Evolutionary conservation across 2,888 invertebrate species (phyloP).

Genomic region (Parnassius orleans): DNA sequence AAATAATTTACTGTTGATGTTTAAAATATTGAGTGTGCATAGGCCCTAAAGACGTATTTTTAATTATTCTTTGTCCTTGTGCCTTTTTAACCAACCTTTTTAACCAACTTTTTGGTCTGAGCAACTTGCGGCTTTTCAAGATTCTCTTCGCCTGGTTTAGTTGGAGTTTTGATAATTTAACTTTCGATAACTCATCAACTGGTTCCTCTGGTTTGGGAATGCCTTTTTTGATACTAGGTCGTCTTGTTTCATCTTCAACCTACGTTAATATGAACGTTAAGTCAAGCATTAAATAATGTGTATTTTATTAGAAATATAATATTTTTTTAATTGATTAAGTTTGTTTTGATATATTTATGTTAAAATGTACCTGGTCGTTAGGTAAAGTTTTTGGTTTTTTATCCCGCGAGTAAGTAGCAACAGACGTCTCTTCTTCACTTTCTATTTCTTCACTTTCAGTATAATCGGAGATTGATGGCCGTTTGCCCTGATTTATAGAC

Average conservation of each 20-base stretch:
- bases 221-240: slow-evolving; percentile 69
- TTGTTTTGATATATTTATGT: slow-evolving; percentile 6
- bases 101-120: slow-evolving; percentile 58
- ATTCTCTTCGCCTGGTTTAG: slow-evolving; percentile 60
- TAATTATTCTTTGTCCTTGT: neutral
- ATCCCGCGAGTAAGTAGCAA: slow-evolving; percentile 58
- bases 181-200: slow-evolving; percentile 66
- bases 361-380: slow-evolving; percentile 51
- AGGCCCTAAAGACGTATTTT: neutral
- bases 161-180: slow-evolving; percentile 65
- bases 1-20: too few relatives aligned
- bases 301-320: neutral
- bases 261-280: slow-evolving; percentile 33
- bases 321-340: slow-evolving; percentile 1
- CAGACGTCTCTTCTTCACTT: slow-evolving; percentile 68
- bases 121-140: slow-evolving; percentile 66
- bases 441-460: slow-evolving; percentile 67
- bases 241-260: slow-evolving; percentile 63
- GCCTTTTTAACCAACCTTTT: slow-evolving; percentile 54
- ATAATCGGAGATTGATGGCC: slow-evolving; percentile 68
- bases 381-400: slow-evolving; percentile 60
- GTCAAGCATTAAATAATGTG: neutral
- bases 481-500: slow-evolving; percentile 58
- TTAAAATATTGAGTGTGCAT: too few relatives aligned
- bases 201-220: slow-evolving; percentile 66